Conservation (phyloP, 2,113 vertebrate genomes). For the Nannospalax galili region DNA sequence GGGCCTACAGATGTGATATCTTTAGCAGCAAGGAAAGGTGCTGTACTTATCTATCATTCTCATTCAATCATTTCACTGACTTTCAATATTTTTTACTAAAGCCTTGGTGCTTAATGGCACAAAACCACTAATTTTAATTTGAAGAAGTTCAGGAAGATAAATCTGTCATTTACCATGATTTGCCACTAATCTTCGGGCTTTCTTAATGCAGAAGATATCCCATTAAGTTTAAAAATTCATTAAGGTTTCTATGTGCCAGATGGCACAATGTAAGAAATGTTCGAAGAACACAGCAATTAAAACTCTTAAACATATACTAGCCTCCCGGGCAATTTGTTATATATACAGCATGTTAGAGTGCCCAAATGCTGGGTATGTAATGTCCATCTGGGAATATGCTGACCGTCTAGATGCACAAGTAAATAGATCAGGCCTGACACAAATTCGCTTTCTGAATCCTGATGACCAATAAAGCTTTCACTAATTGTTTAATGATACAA, state of each 20-base stretch:
- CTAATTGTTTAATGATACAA: slow-evolving; percentile 27
- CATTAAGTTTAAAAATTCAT: slow-evolving; percentile 83
- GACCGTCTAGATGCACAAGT: slow-evolving; percentile 62
- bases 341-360: slow-evolving; percentile 60
- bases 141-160: slow-evolving; percentile 62
- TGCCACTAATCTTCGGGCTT: slow-evolving; percentile 73
- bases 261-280: slow-evolving; percentile 78
- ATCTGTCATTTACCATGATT: slow-evolving; percentile 71
- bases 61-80: slow-evolving; percentile 34
- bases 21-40: not conserved
- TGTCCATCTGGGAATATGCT: slow-evolving; percentile 58
- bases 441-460: slow-evolving; percentile 67
- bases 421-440: slow-evolving; percentile 65
- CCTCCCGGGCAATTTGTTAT: slow-evolving; percentile 71
- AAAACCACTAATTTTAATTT: slow-evolving; percentile 32
- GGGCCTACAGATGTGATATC: too few species aligned
- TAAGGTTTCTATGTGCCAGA: slow-evolving; percentile 76
- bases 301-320: slow-evolving; percentile 78
- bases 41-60: slow-evolving; percentile 39
- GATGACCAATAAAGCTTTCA: slow-evolving; percentile 4
- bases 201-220: slow-evolving; percentile 76
- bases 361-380: slow-evolving; percentile 74
- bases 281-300: slow-evolving; percentile 82
- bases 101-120: slow-evolving; percentile 52
- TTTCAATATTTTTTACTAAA: slow-evolving; percentile 60